These are phyloP conservation scores for Dreissena rostriformis DNA, from an alignment of 1,140 invertebrate genomes.

Conservation along the genomic window DNA sequence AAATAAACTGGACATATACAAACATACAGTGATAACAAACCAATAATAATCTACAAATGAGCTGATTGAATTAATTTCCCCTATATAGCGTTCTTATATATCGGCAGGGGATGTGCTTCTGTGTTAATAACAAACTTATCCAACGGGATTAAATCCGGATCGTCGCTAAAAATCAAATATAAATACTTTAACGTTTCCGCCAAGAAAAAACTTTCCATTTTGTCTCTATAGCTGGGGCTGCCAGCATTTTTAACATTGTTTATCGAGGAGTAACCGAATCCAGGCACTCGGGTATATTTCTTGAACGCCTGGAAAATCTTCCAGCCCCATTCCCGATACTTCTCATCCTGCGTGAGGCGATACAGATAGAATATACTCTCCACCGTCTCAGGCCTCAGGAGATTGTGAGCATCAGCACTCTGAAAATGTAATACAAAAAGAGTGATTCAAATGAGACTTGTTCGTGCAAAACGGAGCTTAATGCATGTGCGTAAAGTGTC, in stretches of 20 bases:
- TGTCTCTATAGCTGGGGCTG: constrained; percentile 85
- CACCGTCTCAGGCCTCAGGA: constrained; percentile 97
- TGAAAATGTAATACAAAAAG: constrained; percentile 80
- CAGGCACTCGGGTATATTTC: constrained; percentile 94
- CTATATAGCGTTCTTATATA: constrained; percentile 81
- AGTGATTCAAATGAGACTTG: too few species aligned
- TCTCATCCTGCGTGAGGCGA: constrained; percentile 96
- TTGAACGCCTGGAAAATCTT: constrained; percentile 92
- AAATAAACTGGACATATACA: too few species aligned
- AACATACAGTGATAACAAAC: too few species aligned
- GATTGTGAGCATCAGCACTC: constrained; percentile 96
- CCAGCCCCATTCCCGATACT: constrained; percentile 99
- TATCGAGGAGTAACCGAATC: constrained; percentile 94
- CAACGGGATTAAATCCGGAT: constrained; percentile 91
- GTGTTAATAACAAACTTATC: constrained; percentile 99
- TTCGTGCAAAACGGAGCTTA: too few species aligned
- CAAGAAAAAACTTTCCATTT: constrained; percentile 95
- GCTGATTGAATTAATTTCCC: neutral
- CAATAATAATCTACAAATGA: too few species aligned
- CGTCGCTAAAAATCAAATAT: constrained; percentile 98
- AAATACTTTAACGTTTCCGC: constrained; percentile 99
- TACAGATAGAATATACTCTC: constrained; percentile 99
- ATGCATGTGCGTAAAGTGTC: too few species aligned
- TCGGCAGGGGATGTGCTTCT: constrained; percentile 97
- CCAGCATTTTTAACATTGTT: constrained; percentile 92